Conservation (phyloP, 2,888 invertebrate species). For the Limulus polyphemus region DNA sequence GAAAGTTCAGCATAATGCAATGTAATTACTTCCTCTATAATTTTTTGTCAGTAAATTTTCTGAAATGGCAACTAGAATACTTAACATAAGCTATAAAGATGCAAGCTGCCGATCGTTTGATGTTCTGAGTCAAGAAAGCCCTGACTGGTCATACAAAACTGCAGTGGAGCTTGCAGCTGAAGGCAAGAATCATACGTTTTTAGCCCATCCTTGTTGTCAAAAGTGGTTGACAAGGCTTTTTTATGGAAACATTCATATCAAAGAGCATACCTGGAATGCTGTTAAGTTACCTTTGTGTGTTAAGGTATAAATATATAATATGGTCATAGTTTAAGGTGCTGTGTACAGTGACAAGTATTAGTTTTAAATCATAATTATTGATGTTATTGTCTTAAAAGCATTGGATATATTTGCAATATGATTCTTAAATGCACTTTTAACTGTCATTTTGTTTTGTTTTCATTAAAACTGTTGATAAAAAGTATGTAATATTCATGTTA, state of each 20-base stretch:
- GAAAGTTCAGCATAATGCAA: no score
- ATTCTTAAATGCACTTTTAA: no score
- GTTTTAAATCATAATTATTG: not conserved
- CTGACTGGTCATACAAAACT: conserved; percentile 25
- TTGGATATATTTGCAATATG: no score
- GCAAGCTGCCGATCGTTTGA: conserved; percentile 25
- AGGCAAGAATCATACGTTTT: conserved; percentile 30
- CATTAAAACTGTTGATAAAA: no score
- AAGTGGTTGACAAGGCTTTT: conserved; percentile 34
- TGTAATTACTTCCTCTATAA: not conserved
- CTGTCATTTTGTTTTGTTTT: no score
- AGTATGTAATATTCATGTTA: no score
- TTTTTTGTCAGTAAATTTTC: conserved; percentile 32
- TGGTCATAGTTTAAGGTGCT: not conserved
- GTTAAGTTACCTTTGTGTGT: conserved; percentile 33
- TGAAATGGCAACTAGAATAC: conserved; percentile 30
- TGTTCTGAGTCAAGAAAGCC: conserved; percentile 24
- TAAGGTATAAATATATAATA: conserved; percentile 29
- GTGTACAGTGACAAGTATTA: not conserved
- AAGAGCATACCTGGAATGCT: conserved; percentile 32
- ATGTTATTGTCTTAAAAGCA: no score
- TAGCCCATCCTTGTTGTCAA: conserved; percentile 37
- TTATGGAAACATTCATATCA: conserved; percentile 32
- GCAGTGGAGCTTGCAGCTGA: conserved; percentile 26
- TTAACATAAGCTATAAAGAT: conserved; percentile 25